phyloP scores from a whole-genome alignment of 2,888 invertebrate genomes.

The Cybosia mesomella region DNA sequence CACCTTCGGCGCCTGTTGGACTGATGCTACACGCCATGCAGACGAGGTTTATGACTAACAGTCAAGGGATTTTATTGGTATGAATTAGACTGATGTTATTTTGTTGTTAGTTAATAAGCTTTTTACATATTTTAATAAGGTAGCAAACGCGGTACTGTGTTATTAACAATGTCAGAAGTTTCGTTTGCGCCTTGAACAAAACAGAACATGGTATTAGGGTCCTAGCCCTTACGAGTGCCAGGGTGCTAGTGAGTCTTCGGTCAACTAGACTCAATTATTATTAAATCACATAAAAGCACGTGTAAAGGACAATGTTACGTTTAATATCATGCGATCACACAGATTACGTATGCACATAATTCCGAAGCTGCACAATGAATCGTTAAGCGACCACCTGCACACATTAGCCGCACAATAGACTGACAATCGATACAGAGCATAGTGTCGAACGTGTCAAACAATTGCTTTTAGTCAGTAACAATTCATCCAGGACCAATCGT shows the following conservation, averaged over 20 bases:
- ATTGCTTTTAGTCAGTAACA: too few relatives aligned
- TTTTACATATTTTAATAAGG: too few relatives aligned
- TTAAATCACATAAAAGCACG: neutral
- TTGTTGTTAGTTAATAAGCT: neutral
- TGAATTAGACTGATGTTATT: neutral
- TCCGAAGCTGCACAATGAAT: neutral
- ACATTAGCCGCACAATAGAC: slow-evolving; percentile 7
- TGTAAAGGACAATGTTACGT: neutral
- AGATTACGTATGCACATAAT: neutral
- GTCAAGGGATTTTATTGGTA: neutral
- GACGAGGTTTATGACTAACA: neutral
- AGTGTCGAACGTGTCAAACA: slow-evolving; percentile 1
- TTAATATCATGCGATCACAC: neutral
- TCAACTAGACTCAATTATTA: too few relatives aligned
- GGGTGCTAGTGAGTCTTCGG: too few relatives aligned
- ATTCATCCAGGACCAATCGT: too few relatives aligned
- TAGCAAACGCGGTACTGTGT: too few relatives aligned
- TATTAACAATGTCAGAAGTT: too few relatives aligned
- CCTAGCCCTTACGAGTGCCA: too few relatives aligned
- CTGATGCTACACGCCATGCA: neutral
- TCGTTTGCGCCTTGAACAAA: too few relatives aligned
- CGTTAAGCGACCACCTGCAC: slow-evolving; percentile 5
- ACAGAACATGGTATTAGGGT: too few relatives aligned
- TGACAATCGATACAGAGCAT: neutral
- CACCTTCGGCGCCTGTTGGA: slow-evolving; percentile 9